Base-by-base conservation (phyloP, 2,113 vertebrate genomes). In the Blennius ocellaris region DNA sequence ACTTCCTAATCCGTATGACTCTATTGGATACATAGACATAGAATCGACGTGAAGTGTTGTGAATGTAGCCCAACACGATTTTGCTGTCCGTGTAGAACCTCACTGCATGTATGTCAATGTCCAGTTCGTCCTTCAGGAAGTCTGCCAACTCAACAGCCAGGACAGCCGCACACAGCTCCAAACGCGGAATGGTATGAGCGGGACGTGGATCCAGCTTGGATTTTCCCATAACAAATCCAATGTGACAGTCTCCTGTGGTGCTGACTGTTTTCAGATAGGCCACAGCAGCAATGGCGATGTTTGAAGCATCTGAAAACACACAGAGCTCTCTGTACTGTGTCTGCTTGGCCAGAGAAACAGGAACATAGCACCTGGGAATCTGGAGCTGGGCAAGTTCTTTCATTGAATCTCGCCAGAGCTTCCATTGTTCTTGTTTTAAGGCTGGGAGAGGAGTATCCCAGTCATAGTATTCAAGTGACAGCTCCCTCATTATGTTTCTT, bases 401-500 rank as follows among this genome's bases (percentile, higher is more conserved):
- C 48, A 60, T 15, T 4, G 4, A 30, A n/a, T n/a, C n/a, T n/a
- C n/a, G n/a, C n/a, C n/a, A n/a, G n/a, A n/a, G n/a, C n/a, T n/a
- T n/a, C n/a, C n/a, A n/a, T n/a, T n/a, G n/a, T n/a, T n/a, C n/a
- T n/a, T n/a, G n/a, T n/a, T n/a, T n/a, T n/a, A 30, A 30, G 21
- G 8, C 5, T 10, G 40, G 38, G 8, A 71, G 40, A 6, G 44
- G 43, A 14, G 21, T 39, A 61, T 62, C 68, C 55, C 68, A 70
- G 6, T 51, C 58, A 37, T 60, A 70, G 30, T 70, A 17, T 48
- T 59, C 47, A 40, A 7, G n/a, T 30, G 43, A 69, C 6, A 56
- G 51, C 11, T 56, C 15, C 16, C 64, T 68, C 8, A 36, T 12
- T 10, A 62, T 9, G 30, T 38, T 38, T 11, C 30, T 48, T 38